A percentile compares a stretch with the other conserved stretches of the same genome.
Evolutionary conservation across 2,888 invertebrate genomes (phyloP).

Genomic region (Ectemnius cavifrons): DNA sequence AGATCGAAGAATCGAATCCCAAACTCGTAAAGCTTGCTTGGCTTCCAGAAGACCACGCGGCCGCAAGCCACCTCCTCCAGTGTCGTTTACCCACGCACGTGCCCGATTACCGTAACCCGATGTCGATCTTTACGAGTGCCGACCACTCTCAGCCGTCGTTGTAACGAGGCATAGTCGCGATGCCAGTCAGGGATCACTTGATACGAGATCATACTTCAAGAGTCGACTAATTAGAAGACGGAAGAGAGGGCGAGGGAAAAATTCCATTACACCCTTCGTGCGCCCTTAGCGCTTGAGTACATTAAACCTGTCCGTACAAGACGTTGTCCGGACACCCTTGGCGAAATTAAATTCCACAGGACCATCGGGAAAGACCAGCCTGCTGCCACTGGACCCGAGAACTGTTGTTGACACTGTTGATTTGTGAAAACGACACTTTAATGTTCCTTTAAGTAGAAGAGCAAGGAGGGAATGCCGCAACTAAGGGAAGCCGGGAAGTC

Average conservation of each 20-base stretch:
- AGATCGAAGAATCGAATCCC: slow-evolving; percentile 56
- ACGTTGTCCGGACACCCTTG: neutral
- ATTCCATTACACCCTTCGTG: neutral
- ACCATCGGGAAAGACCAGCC: neutral
- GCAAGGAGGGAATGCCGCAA: neutral
- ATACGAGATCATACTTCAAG: too few species aligned
- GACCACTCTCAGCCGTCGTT: neutral
- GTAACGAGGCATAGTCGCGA: too few species aligned
- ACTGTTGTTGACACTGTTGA: neutral
- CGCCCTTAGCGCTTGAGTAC: neutral
- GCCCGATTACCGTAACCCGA: slow-evolving; percentile 7
- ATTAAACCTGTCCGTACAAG: slow-evolving; percentile 1
- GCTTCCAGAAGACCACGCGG: slow-evolving; percentile 34
- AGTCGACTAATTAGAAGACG: neutral
- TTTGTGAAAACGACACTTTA: slow-evolving; percentile 40
- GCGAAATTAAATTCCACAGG: neutral
- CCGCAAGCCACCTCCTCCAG: slow-evolving; percentile 16
- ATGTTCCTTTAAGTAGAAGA: slow-evolving; percentile 19
- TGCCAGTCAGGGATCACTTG: too few species aligned
- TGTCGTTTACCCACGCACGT: slow-evolving; percentile 11
- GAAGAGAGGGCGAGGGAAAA: neutral
- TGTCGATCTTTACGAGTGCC: neutral
- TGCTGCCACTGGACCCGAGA: neutral
- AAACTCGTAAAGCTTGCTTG: slow-evolving; percentile 54
- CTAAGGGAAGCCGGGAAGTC: slow-evolving; percentile 7